These are phyloP conservation scores for Ariopsis seemanni DNA, from an alignment of 2,113 vertebrate genomes.

Conservation along the genomic window DNA sequence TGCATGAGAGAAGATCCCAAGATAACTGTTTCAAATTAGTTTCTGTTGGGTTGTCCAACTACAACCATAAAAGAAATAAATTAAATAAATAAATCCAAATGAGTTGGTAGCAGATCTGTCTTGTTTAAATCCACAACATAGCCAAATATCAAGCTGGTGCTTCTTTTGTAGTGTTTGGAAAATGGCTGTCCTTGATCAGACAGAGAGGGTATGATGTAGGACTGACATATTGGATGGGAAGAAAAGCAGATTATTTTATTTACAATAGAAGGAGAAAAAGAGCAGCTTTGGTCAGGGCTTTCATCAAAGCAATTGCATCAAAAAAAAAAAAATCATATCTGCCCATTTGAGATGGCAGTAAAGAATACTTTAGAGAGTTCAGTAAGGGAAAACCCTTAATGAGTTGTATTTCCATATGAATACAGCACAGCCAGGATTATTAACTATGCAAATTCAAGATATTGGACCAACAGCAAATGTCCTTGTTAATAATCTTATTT, in stretches of 20 bases:
- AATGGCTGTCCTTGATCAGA: conserved; percentile 26
- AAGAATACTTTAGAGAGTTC: not conserved
- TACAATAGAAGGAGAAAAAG: not conserved
- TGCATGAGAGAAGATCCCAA: conserved; percentile 5
- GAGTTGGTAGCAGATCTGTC: conserved; percentile 8
- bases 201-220: not conserved
- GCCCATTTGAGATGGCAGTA: not conserved
- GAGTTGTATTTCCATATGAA: conserved; percentile 19
- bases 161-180: not conserved
- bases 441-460: conserved; percentile 23
- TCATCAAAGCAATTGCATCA: not conserved
- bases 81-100: conserved; percentile 24
- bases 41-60: conserved; percentile 29
- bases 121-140: not conserved
- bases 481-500: conserved; percentile 12
- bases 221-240: conserved; percentile 18
- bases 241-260: conserved; percentile 12
- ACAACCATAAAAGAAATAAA: conserved; percentile 27
- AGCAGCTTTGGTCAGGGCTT: not conserved
- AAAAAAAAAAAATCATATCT: conserved; percentile 1
- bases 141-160: not conserved
- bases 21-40: conserved; percentile 29
- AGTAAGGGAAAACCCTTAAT: not conserved
- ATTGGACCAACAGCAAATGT: conserved; percentile 4
- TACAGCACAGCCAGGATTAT: conserved; percentile 15